phyloP scores from a whole-genome alignment of 2,888 invertebrate species.

The Thera obeliscata region DNA sequence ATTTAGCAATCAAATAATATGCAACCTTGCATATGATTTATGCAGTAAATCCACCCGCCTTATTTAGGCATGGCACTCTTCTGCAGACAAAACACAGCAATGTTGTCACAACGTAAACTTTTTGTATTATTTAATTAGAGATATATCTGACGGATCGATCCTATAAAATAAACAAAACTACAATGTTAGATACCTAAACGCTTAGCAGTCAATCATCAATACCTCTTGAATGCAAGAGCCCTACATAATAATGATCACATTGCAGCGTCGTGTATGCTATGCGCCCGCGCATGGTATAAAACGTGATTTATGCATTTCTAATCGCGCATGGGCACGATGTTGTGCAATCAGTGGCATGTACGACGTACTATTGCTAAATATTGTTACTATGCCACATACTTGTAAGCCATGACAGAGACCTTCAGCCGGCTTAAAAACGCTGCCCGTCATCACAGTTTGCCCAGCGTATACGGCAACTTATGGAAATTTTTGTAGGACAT shows the following conservation, averaged over 20 bases:
- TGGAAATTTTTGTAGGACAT: slow-evolving; percentile 39
- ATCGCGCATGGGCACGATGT: slow-evolving; percentile 57
- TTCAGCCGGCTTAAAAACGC: not conserved
- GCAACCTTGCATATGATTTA: slow-evolving; percentile 18
- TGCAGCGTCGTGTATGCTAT: slow-evolving; percentile 45
- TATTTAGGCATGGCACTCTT: not conserved
- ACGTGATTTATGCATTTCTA: slow-evolving; percentile 69
- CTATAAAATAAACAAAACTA: slow-evolving; percentile 10
- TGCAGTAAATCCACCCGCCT: not conserved
- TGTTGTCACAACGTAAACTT: no score
- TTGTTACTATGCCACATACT: slow-evolving; percentile 41
- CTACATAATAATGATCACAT: slow-evolving; percentile 52
- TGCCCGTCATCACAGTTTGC: not conserved
- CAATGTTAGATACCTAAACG: slow-evolving; percentile 20
- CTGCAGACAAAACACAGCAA: no score
- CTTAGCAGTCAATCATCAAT: slow-evolving; percentile 32
- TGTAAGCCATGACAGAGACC: not conserved
- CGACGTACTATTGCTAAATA: slow-evolving; percentile 40
- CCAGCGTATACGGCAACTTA: not conserved
- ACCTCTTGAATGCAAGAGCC: slow-evolving; percentile 41
- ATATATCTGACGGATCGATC: slow-evolving; percentile 6
- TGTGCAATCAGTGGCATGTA: slow-evolving; percentile 53
- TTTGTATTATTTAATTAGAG: not conserved
- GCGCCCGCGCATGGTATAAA: slow-evolving; percentile 58
- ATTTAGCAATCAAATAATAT: slow-evolving; percentile 24